Conservation (phyloP, 64 coral and sea anemone species). For the Actinia equina region DNA sequence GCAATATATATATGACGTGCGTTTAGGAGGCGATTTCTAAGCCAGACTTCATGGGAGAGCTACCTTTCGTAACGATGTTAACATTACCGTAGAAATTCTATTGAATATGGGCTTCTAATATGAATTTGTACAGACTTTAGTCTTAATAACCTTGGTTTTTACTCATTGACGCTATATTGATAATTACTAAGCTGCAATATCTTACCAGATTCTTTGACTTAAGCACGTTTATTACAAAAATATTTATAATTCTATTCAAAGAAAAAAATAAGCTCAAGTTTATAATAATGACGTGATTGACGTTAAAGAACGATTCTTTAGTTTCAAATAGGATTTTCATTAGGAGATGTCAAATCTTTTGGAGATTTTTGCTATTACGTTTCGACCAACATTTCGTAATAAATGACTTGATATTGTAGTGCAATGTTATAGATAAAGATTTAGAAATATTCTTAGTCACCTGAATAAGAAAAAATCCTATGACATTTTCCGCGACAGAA, state of each 20-base stretch:
- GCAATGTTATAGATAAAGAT: neutral
- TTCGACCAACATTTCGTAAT: neutral
- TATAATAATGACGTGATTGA: neutral
- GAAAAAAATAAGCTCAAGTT: neutral
- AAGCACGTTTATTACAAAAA: neutral
- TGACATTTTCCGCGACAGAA: neutral
- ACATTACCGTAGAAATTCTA: neutral
- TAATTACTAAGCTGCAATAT: neutral
- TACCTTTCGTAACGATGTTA: neutral
- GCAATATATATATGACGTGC: neutral
- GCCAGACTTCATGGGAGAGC: neutral
- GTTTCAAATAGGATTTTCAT: neutral
- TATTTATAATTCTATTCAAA: neutral
- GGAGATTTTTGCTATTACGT: neutral
- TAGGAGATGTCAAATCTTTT: neutral
- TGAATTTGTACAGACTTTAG: neutral
- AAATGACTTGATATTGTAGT: neutral
- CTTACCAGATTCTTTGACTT: neutral
- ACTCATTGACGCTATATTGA: neutral
- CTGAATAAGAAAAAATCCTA: neutral
- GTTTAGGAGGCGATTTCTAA: neutral
- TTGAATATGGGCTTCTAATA: neutral
- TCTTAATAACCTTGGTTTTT: neutral
- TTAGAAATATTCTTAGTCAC: neutral
- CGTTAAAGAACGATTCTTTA: neutral